Conservation (phyloP, 1,140 invertebrate genomes). For the Glomeris maerens region DNA sequence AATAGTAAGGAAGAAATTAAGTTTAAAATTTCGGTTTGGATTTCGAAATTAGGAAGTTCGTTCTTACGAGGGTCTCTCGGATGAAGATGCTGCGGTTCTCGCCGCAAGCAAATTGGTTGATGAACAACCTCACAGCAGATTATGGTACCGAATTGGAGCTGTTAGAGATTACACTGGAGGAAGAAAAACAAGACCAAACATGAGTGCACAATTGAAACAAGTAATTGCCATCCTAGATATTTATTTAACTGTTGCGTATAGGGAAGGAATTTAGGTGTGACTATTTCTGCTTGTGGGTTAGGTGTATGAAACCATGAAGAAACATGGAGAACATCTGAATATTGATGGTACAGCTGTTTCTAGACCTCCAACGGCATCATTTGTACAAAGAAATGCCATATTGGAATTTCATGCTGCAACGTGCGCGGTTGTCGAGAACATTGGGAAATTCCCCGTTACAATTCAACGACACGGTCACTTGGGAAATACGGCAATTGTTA, state of each 20-base stretch:
- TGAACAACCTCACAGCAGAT: slow-evolving; percentile 36
- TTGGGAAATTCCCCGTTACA: slow-evolving; percentile 38
- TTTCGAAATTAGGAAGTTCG: slow-evolving; percentile 33
- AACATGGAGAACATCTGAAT: slow-evolving; percentile 30
- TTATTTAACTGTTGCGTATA: too few relatives aligned
- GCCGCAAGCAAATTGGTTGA: slow-evolving; percentile 43
- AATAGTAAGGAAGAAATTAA: slow-evolving; percentile 7
- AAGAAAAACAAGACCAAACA: slow-evolving; percentile 31
- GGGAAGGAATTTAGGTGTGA: slow-evolving; percentile 6
- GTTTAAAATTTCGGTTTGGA: slow-evolving; percentile 13
- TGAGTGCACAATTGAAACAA: slow-evolving; percentile 29
- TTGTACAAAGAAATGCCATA: slow-evolving; percentile 27
- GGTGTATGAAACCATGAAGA: slow-evolving; percentile 37
- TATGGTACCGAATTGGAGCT: slow-evolving; percentile 48
- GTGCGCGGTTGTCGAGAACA: slow-evolving; percentile 42
- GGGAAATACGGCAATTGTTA: slow-evolving; percentile 34
- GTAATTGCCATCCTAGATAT: slow-evolving; percentile 17
- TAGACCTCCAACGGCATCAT: background rate
- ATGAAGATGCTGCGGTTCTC: slow-evolving; percentile 42
- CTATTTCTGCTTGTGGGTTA: too few relatives aligned
- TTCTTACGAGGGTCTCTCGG: slow-evolving; percentile 38
- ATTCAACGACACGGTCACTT: slow-evolving; percentile 39
- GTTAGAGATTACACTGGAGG: slow-evolving; percentile 40
- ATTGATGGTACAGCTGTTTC: slow-evolving; percentile 13
- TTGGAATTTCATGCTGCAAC: slow-evolving; percentile 43